Base-by-base conservation (phyloP, 2,113 vertebrate genomes). In the Natator depressus region DNA sequence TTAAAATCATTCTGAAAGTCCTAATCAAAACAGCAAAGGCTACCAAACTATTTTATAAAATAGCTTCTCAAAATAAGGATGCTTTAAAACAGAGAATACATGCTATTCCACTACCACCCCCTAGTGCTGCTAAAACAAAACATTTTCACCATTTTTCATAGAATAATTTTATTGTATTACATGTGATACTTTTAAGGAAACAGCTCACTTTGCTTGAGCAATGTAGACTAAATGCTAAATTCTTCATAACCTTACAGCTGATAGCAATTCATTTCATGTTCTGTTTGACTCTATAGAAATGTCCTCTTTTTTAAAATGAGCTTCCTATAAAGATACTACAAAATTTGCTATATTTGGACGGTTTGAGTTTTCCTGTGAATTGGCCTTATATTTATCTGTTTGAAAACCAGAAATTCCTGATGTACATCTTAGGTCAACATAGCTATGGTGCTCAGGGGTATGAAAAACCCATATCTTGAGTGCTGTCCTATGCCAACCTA, bases 391-490 rank as follows among this genome's bases (percentile, higher is more conserved):
- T 78, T 94, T 90, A 81, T 17, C 22, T 91, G 92, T 84, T 84
- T 55, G 53, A 92, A 79, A 96, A 94, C 81, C 42, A 93, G 93
- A 92, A 89, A 86, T 91, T 91, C 82, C 47, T 54, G 76, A 83
- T 88, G 54, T 50, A 22, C 9, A 55, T 24, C 54, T 24, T 55
- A 24, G 54, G 54, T 55, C 22, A 17, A 55, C 54, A 55, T 22
- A 22, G 54, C 22, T 17, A 8, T 24, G 54, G 54, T 55, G 54
- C 22, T 55, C 22, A 55, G 22, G 54, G 20, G 20, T 55, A 55
- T 55, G 50, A 55, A 55, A 55, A 55, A 55, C 22, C 54, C 54
- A 55, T 55, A 20, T 55, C 22, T 20, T 24, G 54, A 24, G 22
- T 24, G 54, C 54, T 24, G 17, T 55, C 54, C 22, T 55, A 19